phyloP scores from a whole-genome alignment of 2,888 invertebrate genomes.

The Parnassius apollo region DNA sequence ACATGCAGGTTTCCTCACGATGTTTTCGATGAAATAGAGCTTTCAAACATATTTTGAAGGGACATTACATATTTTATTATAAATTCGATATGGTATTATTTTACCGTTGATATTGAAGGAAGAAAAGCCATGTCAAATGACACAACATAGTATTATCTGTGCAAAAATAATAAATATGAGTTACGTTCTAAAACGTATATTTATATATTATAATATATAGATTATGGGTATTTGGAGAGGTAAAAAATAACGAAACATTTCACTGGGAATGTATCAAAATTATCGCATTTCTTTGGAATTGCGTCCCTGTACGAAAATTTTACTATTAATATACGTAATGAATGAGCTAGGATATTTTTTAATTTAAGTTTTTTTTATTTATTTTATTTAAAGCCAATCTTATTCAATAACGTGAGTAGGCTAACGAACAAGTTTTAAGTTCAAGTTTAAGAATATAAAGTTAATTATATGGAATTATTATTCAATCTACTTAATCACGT shows the following conservation, averaged over 20 bases:
- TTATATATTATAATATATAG: not conserved
- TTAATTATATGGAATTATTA: too few species aligned
- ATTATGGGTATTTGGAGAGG: not conserved
- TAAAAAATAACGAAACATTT: slow-evolving; percentile 30
- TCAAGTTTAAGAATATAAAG: too few species aligned
- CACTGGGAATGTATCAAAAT: slow-evolving; percentile 33
- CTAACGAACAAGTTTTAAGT: too few species aligned
- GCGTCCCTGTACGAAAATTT: slow-evolving; percentile 28
- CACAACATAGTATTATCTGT: slow-evolving; percentile 1
- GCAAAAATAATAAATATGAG: not conserved
- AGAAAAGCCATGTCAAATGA: not conserved
- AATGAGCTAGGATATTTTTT: slow-evolving; percentile 3
- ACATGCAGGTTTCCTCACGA: too few species aligned
- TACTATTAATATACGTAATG: not conserved
- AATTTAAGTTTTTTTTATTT: too few species aligned
- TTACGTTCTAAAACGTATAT: slow-evolving; percentile 2
- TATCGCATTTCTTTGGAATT: slow-evolving; percentile 21
- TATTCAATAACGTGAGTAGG: too few species aligned
- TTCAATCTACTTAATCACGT: too few species aligned
- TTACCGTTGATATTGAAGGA: too few species aligned
- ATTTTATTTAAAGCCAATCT: too few species aligned
- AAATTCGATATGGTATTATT: too few species aligned
- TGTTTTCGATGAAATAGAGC: not conserved
- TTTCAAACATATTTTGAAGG: not conserved
- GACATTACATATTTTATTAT: too few species aligned